phyloP scores from a whole-genome alignment of 2,113 vertebrate species.

The Erythrocercus mccallii region DNA sequence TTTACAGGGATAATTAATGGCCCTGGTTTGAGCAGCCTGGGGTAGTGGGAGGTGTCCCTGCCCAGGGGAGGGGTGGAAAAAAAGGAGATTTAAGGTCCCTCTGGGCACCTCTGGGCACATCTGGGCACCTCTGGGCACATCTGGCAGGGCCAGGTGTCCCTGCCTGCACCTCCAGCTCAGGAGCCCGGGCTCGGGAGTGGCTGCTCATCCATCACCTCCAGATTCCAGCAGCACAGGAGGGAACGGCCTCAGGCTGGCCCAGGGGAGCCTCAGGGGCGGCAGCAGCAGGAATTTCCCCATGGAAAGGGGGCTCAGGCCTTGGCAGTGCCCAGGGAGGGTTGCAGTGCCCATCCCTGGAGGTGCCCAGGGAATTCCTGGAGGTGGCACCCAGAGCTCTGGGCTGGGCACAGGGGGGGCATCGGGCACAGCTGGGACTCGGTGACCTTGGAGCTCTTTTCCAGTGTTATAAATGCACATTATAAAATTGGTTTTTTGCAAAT shows the following conservation, averaged over 20 bases:
- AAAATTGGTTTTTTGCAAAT: too few species aligned
- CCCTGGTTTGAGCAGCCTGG: background rate
- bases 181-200: too few species aligned
- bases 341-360: background rate
- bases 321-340: background rate
- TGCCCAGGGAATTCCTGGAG: background rate
- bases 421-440: too few species aligned
- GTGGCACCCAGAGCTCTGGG: background rate
- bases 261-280: background rate
- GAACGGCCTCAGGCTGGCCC: background rate
- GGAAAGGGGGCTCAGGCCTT: background rate
- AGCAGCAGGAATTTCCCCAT: background rate
- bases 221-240: background rate
- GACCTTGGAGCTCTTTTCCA: too few species aligned
- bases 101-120: too few species aligned
- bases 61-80: background rate
- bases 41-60: background rate
- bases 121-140: too few species aligned
- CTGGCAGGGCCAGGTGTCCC: too few species aligned
- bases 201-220: background rate
- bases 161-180: background rate
- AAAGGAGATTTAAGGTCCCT: fast-evolving
- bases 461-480: too few species aligned
- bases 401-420: too few species aligned
- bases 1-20: background rate